Evolutionary conservation across 2,797 vertebrate species (phyloP), one percentile per base, ranked within the genome.

Genomic region (Poecile montanus): DNA sequence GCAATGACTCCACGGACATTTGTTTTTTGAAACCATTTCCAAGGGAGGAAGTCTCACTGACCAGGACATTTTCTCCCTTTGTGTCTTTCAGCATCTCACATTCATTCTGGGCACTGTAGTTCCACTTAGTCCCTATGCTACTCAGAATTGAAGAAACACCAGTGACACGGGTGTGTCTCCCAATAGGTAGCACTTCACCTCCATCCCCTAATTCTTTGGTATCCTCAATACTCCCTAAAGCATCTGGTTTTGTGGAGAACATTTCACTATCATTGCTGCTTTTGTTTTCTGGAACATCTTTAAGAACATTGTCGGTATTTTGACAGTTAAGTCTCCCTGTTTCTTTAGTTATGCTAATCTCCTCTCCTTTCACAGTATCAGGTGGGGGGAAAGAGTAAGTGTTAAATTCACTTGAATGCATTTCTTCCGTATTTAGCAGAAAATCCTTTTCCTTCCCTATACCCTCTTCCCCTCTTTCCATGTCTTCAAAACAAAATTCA

Each of bases 21-120:
- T 92, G 76, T 18, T 83, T 95, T 72, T 91, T 56, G 21, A 68
- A 65, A 63, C 36, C 65, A 58, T 36, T 96, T 95, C 95, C 95
- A 78, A 85, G 70, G 4, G 48, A 89, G 53, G 42, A 62, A 61
- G n/a, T 53, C 57, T 93, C 94, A 36, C 20, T 82, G 47, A 48
- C 48, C 17, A n/a, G 25, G 38, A 70, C 15, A 44, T 74, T 66
- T 56, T 32, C 67, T 48, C 60, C 83, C 34, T 79, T 34, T 57
- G 18, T 57, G 44, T 57, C 96, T 91, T 66, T 62, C 42, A 65
- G 40, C 1, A 1, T 48, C 51, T 95, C 79, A 11, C 16, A 12
- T 42, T 89, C 14, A 2, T 73, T 70, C 25, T 63, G 85, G 30
- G 79, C 47, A 80, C 32, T 4, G 5, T 32, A 70, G 60, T 13